Conservation (phyloP, 1,140 invertebrate genomes). For the Brachionus koreanus region DNA sequence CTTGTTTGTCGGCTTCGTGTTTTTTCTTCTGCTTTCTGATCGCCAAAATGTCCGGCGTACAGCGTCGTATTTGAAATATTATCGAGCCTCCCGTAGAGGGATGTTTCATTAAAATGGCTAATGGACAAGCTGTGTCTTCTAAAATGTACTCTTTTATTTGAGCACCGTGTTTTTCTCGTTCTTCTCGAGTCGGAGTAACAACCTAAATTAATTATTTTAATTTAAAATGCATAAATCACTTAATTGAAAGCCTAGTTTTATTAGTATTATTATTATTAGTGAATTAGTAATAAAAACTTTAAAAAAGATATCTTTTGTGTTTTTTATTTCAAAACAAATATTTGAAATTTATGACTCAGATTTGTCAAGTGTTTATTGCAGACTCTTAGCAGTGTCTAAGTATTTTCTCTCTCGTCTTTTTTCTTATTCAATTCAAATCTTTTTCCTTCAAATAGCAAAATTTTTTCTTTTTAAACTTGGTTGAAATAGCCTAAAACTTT, state of each 20-base stretch:
- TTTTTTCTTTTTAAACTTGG: neutral
- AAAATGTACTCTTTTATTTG: constrained; percentile 75
- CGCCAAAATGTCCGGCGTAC: constrained; percentile 13
- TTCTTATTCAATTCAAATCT: neutral
- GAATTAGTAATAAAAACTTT: neutral
- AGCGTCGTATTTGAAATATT: constrained; percentile 74
- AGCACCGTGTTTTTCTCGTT: constrained; percentile 57
- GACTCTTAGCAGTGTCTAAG: neutral
- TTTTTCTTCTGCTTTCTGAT: constrained; percentile 54
- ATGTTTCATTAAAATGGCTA: constrained; percentile 69
- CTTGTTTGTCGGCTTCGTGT: constrained; percentile 50
- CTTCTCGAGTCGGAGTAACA: constrained; percentile 53
- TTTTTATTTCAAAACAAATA: constrained; percentile 32
- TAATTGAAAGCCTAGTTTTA: constrained; percentile 24
- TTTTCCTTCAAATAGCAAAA: neutral
- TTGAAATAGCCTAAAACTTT: neutral
- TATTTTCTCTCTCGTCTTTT: neutral
- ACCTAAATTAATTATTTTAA: constrained; percentile 50
- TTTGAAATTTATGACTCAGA: constrained; percentile 13
- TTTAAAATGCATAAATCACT: constrained; percentile 1
- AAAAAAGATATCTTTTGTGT: too few relatives aligned
- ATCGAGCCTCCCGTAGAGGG: constrained; percentile 63
- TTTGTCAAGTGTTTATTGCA: neutral
- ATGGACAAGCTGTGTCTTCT: constrained; percentile 92
- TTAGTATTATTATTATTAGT: neutral